Percentiles rank a stretch among this genome's conserved stretches.
Evolutionary conservation across 2,888 invertebrate species (phyloP).

Genomic region (Tenthredo distinguenda): DNA sequence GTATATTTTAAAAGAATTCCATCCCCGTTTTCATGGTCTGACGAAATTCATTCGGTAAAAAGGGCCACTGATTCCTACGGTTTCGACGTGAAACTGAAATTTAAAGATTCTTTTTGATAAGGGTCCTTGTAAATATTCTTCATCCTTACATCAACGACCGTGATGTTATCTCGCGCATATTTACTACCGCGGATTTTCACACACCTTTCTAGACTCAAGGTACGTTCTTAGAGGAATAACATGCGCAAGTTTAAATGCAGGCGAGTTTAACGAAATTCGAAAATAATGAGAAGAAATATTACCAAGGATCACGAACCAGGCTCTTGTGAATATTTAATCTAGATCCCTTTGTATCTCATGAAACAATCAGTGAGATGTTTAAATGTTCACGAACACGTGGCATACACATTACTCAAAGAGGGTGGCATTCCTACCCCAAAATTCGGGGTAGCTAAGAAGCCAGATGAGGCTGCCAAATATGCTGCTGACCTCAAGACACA

Average conservation of each 20-base stretch:
- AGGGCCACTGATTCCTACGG: neutral
- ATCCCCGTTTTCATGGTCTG: neutral
- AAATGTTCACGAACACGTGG: conserved; percentile 95
- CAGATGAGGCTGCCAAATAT: conserved; percentile 88
- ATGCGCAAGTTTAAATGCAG: neutral
- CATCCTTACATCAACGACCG: neutral
- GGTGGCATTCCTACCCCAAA: conserved; percentile 93
- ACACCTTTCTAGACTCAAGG: neutral
- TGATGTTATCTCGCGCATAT: conserved; percentile 20
- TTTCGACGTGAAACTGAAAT: neutral
- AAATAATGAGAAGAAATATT: conserved; percentile 3
- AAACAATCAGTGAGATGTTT: conserved; percentile 85
- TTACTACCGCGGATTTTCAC: neutral
- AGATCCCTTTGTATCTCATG: neutral
- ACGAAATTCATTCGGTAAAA: neutral
- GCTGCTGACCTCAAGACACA: conserved; percentile 86
- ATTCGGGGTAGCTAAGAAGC: conserved; percentile 91
- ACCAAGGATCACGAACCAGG: neutral
- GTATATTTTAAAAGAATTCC: neutral
- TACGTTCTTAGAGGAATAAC: neutral
- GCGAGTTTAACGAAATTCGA: neutral
- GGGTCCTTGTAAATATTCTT: neutral
- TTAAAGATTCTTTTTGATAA: neutral
- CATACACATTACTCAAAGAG: conserved; percentile 90
- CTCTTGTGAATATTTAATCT: neutral